Base-by-base conservation (phyloP, 2,113 vertebrate genomes). In the Gambusia affinis region DNA sequence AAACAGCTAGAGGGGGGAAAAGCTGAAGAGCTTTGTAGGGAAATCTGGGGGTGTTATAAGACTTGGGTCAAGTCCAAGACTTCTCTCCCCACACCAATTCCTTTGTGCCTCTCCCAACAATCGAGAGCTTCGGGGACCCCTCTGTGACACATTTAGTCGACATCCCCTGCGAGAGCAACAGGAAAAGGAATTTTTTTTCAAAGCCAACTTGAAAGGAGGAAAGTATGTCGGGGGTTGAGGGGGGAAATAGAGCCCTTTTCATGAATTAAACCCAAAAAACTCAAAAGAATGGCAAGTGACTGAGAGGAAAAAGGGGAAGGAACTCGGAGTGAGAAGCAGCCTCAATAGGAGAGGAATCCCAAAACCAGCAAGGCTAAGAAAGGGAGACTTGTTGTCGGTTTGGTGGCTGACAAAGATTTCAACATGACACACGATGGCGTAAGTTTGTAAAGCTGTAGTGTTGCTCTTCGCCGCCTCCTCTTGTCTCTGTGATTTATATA, bases 11-110 rank as follows among this genome's bases (percentile, higher is more conserved):
- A 78, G 62, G 24, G 62, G 62, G 24, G 24, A 64, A 70, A 30
- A 81, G 28, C 47, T 22, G 68, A 64, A 54, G 62, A 44, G 76
- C n/a, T 27, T 1, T 11, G 63, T 75, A 60, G 65, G 78, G 78
- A 71, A 72, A 79, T 77, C 73, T 77, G 33, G 68, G 76, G 78
- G 70, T 79, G 86, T 87, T 84, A 86, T 84, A 85, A 75, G 63
- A 66, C 61, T 74, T 86, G 84, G 78, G 47, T 19, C 31, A 37
- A 67, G 62, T 86, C 82, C 83, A 83, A 42, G 60, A 62, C 60
- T 68, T 79, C 73, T 66, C 66, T 60, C 70, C 14, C 39, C 39
- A 12, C 39, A 12, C 39, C 39, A 12, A 12, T 12, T 31, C 70
- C 24, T 72, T 24, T 68, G 14, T 77, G 66, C 67, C 70, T 47